Conservation (phyloP, 2,797 vertebrate species). For the Thamnophis elegans region DNA sequence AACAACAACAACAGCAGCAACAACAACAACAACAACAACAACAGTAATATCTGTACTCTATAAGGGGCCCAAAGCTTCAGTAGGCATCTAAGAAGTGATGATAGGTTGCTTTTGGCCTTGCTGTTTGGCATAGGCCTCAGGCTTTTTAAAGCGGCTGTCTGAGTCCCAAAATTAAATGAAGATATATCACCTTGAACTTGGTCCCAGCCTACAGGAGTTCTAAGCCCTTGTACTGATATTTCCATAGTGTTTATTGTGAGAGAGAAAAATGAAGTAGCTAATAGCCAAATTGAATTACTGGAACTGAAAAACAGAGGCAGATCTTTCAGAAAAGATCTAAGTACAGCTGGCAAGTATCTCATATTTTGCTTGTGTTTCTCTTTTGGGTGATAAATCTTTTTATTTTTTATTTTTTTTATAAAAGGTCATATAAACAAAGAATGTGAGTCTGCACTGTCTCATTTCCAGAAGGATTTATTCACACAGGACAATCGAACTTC, state of each 20-base stretch:
- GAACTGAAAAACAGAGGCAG: neutral
- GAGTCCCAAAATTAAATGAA: neutral
- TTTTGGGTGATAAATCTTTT: neutral
- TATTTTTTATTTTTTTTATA: neutral
- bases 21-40: neutral
- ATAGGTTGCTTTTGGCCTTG: neutral
- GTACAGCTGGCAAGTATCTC: neutral
- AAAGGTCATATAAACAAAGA: slow-evolving; percentile 18
- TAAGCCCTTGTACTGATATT: neutral
- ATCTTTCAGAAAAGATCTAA: neutral
- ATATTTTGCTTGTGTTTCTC: neutral
- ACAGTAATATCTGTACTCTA: neutral
- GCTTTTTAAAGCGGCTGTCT: neutral
- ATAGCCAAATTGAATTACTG: neutral
- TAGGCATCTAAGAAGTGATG: neutral
- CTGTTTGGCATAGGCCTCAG: neutral
- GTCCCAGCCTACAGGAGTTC: neutral
- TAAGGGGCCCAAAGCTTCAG: neutral
- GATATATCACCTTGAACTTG: neutral
- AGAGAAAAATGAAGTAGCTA: neutral
- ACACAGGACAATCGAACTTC: neutral
- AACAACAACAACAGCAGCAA: too few species aligned
- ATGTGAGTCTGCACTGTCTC: slow-evolving; percentile 30
- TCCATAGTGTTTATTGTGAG: neutral
- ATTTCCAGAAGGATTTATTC: neutral